Conservation (phyloP, 2,113 vertebrate genomes). For the Andinoacara biseriatus region DNA sequence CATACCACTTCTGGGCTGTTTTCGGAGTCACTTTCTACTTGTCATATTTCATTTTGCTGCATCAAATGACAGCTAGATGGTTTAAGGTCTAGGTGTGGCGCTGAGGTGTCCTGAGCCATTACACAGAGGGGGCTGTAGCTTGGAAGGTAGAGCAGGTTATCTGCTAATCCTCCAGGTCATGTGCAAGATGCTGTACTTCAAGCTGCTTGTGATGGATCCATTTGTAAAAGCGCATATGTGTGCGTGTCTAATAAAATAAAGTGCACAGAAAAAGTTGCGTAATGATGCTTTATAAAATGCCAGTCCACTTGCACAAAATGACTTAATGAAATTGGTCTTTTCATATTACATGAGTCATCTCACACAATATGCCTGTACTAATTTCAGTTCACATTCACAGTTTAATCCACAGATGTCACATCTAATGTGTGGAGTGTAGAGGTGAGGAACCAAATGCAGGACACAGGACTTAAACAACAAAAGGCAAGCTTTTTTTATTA, state of each 20-base stretch:
- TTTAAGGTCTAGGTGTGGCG: not conserved
- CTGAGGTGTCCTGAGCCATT: rapidly evolving
- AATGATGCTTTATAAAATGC: not conserved
- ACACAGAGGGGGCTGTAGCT: not conserved
- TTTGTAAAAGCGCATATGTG: not conserved
- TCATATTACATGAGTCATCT: not conserved
- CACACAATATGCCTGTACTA: not conserved
- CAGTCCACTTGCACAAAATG: not conserved
- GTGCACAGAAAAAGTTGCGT: not conserved
- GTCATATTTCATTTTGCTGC: no score
- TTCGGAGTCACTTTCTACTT: no score
- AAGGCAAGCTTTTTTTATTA: not conserved
- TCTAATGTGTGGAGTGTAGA: not conserved
- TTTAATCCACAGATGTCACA: not conserved
- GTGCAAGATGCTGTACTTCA: not conserved
- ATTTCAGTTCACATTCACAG: not conserved
- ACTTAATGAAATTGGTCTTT: not conserved
- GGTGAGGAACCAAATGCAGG: not conserved
- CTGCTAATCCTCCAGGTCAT: not conserved
- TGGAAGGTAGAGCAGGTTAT: not conserved
- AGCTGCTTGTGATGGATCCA: not conserved
- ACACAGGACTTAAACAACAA: not conserved
- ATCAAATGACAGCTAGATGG: not conserved
- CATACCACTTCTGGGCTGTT: no score
- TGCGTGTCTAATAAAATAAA: not conserved